Conservation (phyloP, 2,113 vertebrate genomes). For the Ochotona curzoniae region DNA sequence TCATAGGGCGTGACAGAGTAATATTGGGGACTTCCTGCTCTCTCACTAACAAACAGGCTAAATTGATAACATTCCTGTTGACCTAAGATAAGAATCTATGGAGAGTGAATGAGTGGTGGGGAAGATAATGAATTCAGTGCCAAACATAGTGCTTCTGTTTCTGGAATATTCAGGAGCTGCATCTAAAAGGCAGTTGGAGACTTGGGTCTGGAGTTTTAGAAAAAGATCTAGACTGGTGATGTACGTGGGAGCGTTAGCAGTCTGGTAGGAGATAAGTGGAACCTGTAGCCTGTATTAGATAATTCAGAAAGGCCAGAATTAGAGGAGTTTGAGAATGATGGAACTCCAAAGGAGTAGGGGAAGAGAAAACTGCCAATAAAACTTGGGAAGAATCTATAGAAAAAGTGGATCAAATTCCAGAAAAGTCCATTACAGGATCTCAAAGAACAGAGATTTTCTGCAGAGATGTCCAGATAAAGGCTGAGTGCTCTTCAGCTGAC, state of each 20-base stretch:
- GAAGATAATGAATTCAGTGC: background rate
- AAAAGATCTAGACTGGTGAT: background rate
- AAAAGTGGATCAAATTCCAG: background rate
- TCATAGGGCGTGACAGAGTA: fast-evolving
- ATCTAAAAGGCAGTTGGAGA: background rate
- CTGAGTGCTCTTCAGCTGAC: background rate
- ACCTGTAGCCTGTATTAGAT: background rate
- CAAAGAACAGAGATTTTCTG: background rate
- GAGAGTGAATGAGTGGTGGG: background rate
- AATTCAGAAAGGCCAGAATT: background rate
- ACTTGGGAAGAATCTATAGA: background rate
- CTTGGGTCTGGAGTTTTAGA: background rate
- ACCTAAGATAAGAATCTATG: background rate
- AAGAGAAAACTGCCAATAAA: background rate
- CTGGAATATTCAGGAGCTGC: background rate
- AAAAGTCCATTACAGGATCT: background rate
- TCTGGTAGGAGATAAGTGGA: background rate
- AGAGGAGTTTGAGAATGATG: too few relatives aligned
- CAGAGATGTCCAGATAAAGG: background rate
- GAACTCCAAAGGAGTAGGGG: background rate
- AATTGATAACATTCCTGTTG: background rate
- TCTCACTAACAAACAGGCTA: background rate
- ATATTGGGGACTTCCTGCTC: background rate
- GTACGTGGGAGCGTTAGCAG: background rate
- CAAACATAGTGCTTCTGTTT: background rate